phyloP scores from a whole-genome alignment of 2,888 invertebrate genomes.

The Sphaerophoria rueppellii region DNA sequence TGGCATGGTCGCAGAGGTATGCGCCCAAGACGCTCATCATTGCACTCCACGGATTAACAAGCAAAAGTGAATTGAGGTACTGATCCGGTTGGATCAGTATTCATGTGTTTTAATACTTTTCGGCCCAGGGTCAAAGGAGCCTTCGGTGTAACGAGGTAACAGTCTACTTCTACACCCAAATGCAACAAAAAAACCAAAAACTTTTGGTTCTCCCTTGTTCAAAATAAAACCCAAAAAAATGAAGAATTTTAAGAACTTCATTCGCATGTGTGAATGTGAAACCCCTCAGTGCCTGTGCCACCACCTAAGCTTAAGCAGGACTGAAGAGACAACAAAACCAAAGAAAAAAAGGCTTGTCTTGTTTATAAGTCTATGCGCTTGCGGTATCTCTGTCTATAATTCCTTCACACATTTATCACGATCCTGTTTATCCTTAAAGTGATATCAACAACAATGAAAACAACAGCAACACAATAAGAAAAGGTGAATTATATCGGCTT shows the following conservation, averaged over 20 bases:
- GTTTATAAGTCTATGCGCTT: too few species aligned
- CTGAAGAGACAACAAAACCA: not conserved
- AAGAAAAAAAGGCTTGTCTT: conserved; percentile 1
- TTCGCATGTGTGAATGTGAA: conserved; percentile 42
- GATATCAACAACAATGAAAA: conserved; percentile 9
- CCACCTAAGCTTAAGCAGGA: not conserved
- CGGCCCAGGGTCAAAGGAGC: too few species aligned
- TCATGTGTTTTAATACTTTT: too few species aligned
- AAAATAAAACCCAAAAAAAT: conserved; percentile 4
- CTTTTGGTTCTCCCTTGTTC: too few species aligned
- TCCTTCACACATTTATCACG: conserved; percentile 7
- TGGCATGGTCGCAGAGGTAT: too few species aligned
- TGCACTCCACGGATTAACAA: too few species aligned
- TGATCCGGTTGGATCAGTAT: too few species aligned
- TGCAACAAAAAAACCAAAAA: too few species aligned
- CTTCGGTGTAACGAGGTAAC: too few species aligned
- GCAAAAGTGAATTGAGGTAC: too few species aligned
- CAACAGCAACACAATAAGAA: not conserved
- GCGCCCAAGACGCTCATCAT: too few species aligned
- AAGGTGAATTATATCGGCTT: conserved; percentile 50
- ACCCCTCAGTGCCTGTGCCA: not conserved
- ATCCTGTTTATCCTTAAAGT: conserved; percentile 57
- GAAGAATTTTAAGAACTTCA: conserved; percentile 57
- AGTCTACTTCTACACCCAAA: too few species aligned
- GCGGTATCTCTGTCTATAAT: not conserved